A percentile compares a stretch with the other conserved stretches of the same genome.
Conservation (phyloP, 2,888 invertebrate species). For the Caenorhabditis auriculariae region DNA sequence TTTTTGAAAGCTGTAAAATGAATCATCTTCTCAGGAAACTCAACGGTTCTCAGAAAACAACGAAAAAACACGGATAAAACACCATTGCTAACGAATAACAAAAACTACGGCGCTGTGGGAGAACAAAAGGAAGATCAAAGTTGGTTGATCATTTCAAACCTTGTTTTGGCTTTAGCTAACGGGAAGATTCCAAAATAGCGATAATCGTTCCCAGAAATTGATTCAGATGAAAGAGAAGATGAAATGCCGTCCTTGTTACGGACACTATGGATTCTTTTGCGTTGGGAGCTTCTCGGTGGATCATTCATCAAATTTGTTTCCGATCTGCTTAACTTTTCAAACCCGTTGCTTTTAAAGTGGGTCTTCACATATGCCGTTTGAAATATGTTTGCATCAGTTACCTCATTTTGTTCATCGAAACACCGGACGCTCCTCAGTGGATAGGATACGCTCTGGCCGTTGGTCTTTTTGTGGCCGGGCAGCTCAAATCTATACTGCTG, state of each 20-base stretch:
- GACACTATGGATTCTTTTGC: constrained; percentile 49
- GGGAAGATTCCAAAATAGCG: too few species aligned
- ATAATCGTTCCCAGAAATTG: too few species aligned
- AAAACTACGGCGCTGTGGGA: constrained; percentile 20
- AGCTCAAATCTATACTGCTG: constrained; percentile 33
- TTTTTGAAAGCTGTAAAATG: too few species aligned
- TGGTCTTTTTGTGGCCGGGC: constrained; percentile 46
- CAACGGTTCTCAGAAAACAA: constrained; percentile 5
- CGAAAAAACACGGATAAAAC: constrained; percentile 8
- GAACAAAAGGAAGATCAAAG: not conserved
- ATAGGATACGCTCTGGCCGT: constrained; percentile 52
- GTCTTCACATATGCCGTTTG: not conserved
- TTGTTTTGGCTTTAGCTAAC: not conserved
- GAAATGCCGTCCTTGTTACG: constrained; percentile 50
- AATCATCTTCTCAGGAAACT: too few species aligned
- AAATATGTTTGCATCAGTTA: constrained; percentile 29
- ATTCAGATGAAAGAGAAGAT: constrained; percentile 9
- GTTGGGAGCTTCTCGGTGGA: constrained; percentile 53
- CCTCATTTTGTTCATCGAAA: constrained; percentile 57
- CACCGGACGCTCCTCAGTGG: constrained; percentile 47
- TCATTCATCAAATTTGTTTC: constrained; percentile 52
- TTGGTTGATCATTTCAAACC: not conserved
- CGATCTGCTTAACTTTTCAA: constrained; percentile 55
- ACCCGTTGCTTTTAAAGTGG: constrained; percentile 59
- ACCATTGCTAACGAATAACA: constrained; percentile 14